Evolutionary conservation across 92 coral and sea anemone genomes (phyloP), one percentile per base, ranked within the genome.

Genomic region (Siderastrea radians): DNA sequence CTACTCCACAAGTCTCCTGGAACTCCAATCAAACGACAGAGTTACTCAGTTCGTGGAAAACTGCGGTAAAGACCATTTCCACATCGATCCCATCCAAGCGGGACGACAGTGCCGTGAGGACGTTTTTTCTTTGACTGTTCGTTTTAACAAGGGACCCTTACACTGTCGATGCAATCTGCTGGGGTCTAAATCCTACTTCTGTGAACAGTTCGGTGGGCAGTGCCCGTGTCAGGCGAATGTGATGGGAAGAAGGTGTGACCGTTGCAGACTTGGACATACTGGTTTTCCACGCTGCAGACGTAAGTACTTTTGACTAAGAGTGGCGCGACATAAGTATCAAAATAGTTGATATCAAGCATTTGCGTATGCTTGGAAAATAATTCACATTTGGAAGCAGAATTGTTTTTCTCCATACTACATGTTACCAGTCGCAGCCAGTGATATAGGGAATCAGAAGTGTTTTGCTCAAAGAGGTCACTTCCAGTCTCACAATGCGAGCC

Each of bases 201-300:
- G 99, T 77, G 91, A 87, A 13, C 68, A 90, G 89, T 93, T 92
- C 63, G 97, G 98, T 16, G 99, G 99, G 6, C 98, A 96, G 84
- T 98, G 99, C 63, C 38, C 59, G 45, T 98, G 99, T 79, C 91
- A 87, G 45, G 76, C 86, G 13, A 84, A 92, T 79, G 93, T 98
- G 16, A 96, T 98, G 43, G 98, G 99, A 46, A 87, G 99, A 51
- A 89, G 77, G 52, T 98, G 99, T 64, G 89, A 91, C 63, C 94
- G 88, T 72, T 98, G 99, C 75, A 84, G 92, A 58, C 82, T 87
- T 1, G 95, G 98, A 1, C 90, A 94, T 83, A 78, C 96, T 45
- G 98, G 98, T 8, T 98, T 92, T 65, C 99, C 99, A 44, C 91
- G 87, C 78, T 98, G 99, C 83, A 72, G 96, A 84, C 91, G 99